A percentile compares a stretch with the other conserved stretches of the same genome.
Evolutionary conservation across 2,113 vertebrate species (phyloP).

Genomic region (Trogon surrucura): DNA sequence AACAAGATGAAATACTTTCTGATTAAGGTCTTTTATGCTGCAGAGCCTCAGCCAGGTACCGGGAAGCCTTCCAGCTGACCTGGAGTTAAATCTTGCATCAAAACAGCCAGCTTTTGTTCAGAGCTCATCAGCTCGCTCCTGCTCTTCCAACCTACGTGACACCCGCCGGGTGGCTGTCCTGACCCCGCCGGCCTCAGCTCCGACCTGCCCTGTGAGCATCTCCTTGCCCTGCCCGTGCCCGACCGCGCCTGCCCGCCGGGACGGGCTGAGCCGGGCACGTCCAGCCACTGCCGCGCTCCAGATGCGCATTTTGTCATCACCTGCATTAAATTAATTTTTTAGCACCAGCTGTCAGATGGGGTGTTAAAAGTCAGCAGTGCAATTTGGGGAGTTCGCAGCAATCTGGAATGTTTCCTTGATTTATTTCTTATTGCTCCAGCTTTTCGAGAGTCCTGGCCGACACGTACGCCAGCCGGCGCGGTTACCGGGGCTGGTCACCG

Average conservation of each 20-base stretch:
- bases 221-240: neutral
- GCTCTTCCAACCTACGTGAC: neutral
- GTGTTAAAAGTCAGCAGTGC: neutral
- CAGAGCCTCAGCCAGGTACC: neutral
- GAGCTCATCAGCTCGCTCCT: neutral
- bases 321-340: neutral
- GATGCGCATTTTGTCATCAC: neutral
- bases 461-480: fast-evolving
- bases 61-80: slow-evolving; percentile 10
- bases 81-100: neutral
- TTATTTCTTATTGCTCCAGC: neutral
- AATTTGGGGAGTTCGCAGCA: neutral
- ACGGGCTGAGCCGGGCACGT: neutral
- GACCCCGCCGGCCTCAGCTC: neutral
- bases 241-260: neutral
- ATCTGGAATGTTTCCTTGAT: neutral
- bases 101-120: neutral
- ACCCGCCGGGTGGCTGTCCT: neutral
- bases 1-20: slow-evolving; percentile 19
- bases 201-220: neutral
- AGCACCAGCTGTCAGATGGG: neutral
- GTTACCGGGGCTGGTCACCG: neutral
- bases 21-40: neutral
- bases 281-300: neutral
- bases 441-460: neutral